Evolutionary conservation across 2,113 vertebrate species (phyloP).

Genomic region (Sceloporus tristichus): DNA sequence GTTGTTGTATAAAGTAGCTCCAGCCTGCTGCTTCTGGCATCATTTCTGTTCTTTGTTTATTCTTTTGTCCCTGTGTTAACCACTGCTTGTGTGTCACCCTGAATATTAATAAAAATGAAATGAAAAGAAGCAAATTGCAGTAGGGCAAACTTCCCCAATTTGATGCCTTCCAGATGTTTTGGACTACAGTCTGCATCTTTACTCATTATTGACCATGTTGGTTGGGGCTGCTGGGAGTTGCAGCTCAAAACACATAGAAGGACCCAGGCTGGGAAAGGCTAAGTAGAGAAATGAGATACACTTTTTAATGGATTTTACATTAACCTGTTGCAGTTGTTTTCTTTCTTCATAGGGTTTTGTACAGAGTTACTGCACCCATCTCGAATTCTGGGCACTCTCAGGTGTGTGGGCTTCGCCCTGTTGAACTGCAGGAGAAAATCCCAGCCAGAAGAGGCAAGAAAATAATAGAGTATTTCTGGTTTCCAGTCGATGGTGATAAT

Average conservation of each 20-base stretch:
- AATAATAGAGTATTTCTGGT: conserved; percentile 71
- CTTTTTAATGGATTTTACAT: background rate
- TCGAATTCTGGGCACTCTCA: background rate
- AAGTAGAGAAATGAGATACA: background rate
- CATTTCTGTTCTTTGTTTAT: background rate
- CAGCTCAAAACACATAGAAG: background rate
- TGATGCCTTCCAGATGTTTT: background rate
- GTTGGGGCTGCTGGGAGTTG: background rate
- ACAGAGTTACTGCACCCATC: accelerated
- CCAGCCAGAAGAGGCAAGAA: conserved; percentile 57
- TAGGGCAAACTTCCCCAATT: background rate
- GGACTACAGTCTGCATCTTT: background rate
- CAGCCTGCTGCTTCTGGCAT: background rate
- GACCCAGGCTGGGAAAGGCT: background rate
- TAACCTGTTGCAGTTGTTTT: background rate
- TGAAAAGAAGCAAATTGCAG: background rate
- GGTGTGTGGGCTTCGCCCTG: accelerated
- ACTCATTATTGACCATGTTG: background rate
- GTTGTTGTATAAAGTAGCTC: too few relatives aligned
- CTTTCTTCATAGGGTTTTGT: background rate
- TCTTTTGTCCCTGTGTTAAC: background rate
- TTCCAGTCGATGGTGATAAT: conserved; percentile 40
- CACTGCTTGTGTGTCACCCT: background rate
- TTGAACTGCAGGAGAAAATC: background rate
- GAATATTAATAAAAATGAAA: background rate